These are phyloP conservation scores for Adelosebastes latens DNA, from an alignment of 2,797 vertebrate species.

Conservation along the genomic window DNA sequence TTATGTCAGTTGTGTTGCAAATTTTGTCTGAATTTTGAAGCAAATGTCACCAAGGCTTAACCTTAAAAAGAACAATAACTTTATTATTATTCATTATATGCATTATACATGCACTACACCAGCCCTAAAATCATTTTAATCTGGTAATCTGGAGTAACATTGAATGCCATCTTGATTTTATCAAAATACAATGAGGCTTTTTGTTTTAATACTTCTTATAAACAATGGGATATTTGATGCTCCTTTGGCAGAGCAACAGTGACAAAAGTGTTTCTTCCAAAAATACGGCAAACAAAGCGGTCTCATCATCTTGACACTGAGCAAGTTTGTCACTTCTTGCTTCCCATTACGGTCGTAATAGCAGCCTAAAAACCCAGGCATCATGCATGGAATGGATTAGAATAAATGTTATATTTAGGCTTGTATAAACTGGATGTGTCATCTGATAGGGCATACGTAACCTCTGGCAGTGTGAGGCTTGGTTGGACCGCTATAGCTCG, in stretches of 20 bases:
- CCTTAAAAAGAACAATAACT: background rate
- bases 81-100: background rate
- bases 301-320: slow-evolving; percentile 34
- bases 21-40: background rate
- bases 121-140: background rate
- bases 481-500: slow-evolving; percentile 8
- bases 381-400: slow-evolving; percentile 52
- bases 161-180: background rate
- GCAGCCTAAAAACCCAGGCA: slow-evolving; percentile 35
- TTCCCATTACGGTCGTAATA: slow-evolving; percentile 23
- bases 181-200: background rate
- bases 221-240: background rate
- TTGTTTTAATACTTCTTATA: background rate
- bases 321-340: slow-evolving; percentile 55
- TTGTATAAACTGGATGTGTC: slow-evolving; percentile 52
- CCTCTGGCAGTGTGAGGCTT: slow-evolving; percentile 33
- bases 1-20: background rate
- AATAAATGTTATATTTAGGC: slow-evolving; percentile 35
- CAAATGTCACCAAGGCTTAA: background rate
- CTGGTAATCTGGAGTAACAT: background rate
- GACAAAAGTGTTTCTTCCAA: background rate
- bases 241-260: slow-evolving; percentile 4
- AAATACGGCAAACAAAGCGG: slow-evolving; percentile 10
- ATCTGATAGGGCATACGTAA: slow-evolving; percentile 52
- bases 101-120: background rate